A percentile compares a stretch with the other conserved stretches of the same genome.
These are phyloP conservation scores for Latrodectus geometricus DNA, from an alignment of 1,140 invertebrate species.

Conservation along the genomic window DNA sequence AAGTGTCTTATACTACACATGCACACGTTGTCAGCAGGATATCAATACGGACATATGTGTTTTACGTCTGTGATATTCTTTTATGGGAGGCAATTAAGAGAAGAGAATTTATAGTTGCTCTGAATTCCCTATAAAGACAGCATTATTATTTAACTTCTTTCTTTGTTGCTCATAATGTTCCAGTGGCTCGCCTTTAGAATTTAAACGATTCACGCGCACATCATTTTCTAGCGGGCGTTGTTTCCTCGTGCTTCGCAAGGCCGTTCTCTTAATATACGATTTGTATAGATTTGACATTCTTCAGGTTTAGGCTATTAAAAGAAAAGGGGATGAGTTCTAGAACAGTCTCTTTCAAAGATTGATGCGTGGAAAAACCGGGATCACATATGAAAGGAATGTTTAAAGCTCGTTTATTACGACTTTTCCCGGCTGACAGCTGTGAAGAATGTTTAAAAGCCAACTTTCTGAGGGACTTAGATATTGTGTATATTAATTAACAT, in stretches of 20 bases:
- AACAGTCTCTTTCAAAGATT: too few species aligned
- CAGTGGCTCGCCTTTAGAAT: neutral
- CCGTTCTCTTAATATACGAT: neutral
- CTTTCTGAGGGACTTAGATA: too few species aligned
- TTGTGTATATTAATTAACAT: neutral
- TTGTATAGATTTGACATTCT: neutral
- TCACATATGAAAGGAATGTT: too few species aligned
- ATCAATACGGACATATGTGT: neutral
- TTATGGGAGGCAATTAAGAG: neutral
- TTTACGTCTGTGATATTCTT: neutral
- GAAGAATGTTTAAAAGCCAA: too few species aligned
- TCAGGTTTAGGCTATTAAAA: too few species aligned
- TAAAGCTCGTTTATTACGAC: too few species aligned
- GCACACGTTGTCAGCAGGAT: neutral
- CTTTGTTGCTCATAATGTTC: neutral
- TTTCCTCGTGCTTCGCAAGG: neutral
- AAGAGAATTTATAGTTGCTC: neutral
- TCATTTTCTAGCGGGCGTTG: neutral
- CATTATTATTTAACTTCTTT: neutral
- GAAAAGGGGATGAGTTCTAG: too few species aligned
- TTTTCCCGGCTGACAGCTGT: too few species aligned
- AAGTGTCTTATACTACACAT: neutral
- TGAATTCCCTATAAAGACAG: neutral
- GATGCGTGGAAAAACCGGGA: too few species aligned
- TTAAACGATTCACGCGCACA: neutral